Conservation (phyloP, 2,888 invertebrate genomes). For the Stenolophus ochropezus region DNA sequence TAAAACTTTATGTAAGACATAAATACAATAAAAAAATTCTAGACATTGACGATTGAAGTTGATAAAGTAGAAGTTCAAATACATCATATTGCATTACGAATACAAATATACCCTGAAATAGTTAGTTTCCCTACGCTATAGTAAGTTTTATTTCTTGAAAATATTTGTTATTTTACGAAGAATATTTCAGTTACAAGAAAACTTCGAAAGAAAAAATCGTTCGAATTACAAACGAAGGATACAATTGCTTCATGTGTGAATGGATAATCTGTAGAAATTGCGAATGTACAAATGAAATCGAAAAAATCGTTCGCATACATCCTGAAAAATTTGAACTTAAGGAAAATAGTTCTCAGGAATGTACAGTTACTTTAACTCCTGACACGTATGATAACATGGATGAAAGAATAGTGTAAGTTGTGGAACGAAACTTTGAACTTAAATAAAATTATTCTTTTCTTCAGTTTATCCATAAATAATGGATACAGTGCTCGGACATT, state of each 20-base stretch:
- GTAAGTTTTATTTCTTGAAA: background rate
- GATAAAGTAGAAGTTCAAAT: constrained; percentile 27
- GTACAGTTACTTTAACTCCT: background rate
- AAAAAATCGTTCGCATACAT: background rate
- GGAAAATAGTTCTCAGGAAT: background rate
- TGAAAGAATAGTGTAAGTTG: constrained; percentile 30
- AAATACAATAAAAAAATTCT: background rate
- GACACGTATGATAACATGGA: background rate
- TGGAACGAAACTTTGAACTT: background rate
- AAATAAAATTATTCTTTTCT: background rate
- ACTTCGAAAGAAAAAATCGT: background rate
- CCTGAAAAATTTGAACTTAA: constrained; percentile 1
- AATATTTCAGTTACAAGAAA: background rate
- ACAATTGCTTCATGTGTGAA: background rate
- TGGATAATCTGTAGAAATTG: constrained; percentile 1
- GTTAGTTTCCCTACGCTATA: background rate
- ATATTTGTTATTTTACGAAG: background rate
- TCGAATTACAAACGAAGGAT: background rate
- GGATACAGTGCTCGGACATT: background rate
- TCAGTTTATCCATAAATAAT: constrained; percentile 3
- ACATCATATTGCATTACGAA: background rate
- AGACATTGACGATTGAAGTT: constrained; percentile 2
- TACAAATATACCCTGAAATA: constrained; percentile 29
- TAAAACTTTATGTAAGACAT: background rate
- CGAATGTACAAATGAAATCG: background rate